These are phyloP conservation scores for Machimus atricapillus DNA, from an alignment of 2,888 invertebrate species.

Conservation along the genomic window DNA sequence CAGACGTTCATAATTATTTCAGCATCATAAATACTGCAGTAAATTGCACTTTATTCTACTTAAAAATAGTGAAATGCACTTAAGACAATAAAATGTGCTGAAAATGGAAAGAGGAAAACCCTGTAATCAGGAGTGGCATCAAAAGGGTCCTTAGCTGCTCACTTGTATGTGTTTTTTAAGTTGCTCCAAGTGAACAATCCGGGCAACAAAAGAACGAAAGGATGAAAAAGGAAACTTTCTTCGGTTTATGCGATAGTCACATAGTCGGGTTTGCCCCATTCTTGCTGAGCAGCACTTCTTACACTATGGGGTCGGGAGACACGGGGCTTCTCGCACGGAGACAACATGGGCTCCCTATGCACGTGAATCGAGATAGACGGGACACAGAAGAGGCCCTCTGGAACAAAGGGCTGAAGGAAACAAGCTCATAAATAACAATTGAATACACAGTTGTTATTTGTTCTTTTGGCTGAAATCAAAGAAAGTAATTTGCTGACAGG, in stretches of 20 bases:
- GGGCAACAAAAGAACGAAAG: background rate
- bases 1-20: conserved; percentile 8
- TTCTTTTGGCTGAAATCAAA: conserved; percentile 38
- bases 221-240: conserved; percentile 21
- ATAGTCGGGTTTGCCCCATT: background rate
- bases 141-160: conserved; percentile 12
- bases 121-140: conserved; percentile 30
- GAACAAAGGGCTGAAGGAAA: conserved; percentile 2
- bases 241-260: background rate
- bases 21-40: conserved; percentile 15
- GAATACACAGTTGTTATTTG: conserved; percentile 32
- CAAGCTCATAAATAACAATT: conserved; percentile 37
- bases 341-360: background rate
- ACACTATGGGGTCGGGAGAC: background rate
- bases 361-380: background rate
- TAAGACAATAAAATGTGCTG: background rate
- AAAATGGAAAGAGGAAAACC: background rate
- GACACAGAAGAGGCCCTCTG: background rate
- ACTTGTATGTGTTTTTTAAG: conserved; percentile 22
- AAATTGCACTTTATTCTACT: background rate
- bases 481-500: conserved; percentile 38
- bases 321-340: background rate
- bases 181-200: conserved; percentile 22
- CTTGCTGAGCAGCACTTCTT: conserved; percentile 30
- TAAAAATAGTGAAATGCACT: conserved; percentile 13